Percentiles rank a stretch among this genome's conserved stretches.
Evolutionary conservation across 2,888 invertebrate species (phyloP).

Genomic region (Euclidia mi): DNA sequence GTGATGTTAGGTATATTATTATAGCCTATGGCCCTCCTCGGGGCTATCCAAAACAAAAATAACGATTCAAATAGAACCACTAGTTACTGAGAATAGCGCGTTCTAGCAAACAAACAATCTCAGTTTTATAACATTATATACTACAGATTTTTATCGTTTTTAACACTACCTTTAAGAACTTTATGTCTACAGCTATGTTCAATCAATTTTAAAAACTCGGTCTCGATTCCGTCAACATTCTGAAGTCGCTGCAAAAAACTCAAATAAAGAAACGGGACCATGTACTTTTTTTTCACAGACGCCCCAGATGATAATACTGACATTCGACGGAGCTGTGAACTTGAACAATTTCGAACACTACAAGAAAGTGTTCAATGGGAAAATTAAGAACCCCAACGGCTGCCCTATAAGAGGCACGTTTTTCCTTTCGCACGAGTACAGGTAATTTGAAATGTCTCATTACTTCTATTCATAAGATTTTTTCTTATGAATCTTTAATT

Average conservation of each 20-base stretch:
- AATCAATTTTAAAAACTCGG: slow-evolving; percentile 6
- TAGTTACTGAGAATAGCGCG: too few relatives aligned
- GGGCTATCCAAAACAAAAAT: too few relatives aligned
- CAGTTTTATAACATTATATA: too few relatives aligned
- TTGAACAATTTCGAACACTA: slow-evolving; percentile 97
- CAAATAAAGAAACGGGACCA: slow-evolving; percentile 17
- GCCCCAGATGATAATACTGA: slow-evolving; percentile 97
- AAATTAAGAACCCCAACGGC: slow-evolving; percentile 96
- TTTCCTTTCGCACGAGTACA: slow-evolving; percentile 97
- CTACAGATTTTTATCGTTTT: too few relatives aligned
- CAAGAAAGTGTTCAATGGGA: slow-evolving; percentile 94
- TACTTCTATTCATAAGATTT: slow-evolving; percentile 14
- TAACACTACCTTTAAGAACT: background rate
- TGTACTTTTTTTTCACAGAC: slow-evolving; percentile 88
- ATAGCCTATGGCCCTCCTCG: too few relatives aligned
- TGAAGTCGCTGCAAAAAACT: slow-evolving; percentile 22
- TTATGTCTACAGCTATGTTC: background rate
- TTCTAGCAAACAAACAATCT: too few relatives aligned
- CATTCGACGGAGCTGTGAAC: slow-evolving; percentile 98
- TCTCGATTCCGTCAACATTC: slow-evolving; percentile 7
- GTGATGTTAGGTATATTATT: too few relatives aligned
- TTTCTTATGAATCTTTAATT: slow-evolving; percentile 9
- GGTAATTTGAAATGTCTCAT: slow-evolving; percentile 76
- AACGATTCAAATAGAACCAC: too few relatives aligned
- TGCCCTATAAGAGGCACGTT: slow-evolving; percentile 97